Base-by-base conservation (phyloP, 2,797 vertebrate genomes). In the Darevskia nairensis region DNA sequence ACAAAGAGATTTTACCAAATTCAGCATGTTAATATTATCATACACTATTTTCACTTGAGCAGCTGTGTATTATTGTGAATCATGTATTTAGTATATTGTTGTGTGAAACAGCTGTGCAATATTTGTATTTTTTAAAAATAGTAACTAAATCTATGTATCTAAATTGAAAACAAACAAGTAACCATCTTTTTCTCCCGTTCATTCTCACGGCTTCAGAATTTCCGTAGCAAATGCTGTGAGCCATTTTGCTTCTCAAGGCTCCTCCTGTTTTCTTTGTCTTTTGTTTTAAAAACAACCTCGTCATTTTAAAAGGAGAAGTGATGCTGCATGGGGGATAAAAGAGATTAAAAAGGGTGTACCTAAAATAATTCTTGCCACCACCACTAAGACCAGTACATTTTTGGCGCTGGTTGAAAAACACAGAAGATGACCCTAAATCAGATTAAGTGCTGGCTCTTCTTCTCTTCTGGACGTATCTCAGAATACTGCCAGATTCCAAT, bases 401-500 rank as follows among this genome's bases (percentile, higher is more conserved):
- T 91, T 78, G 87, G 83, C 81, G 85, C 86, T 89, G 91, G 93
- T 92, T 94, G 94, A 95, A 95, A 94, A 96, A 96, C 95, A 96
- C 94, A 95, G 95, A 94, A 96, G 96, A 93, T 90, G 92, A 91
- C 89, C 88, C 89, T 96, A 96, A 96, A 97, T 97, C 94, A 97
- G 93, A 96, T 97, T 97, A 97, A 97, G 94, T 95, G 93, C 92
- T 94, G 91, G 91, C 92, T 96, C 92, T 96, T 93, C 85, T 93
- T 89, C n/a, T 72, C 71, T 91, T 92, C 95, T 94, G 92, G 82
- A 83, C 46, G n/a, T 94, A 94, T 96, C 94, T 95, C 35, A 96
- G 96, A 96, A 93, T 85, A 71, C 91, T 96, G 95, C 97, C 97
- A 97, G 95, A 96, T 88, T 96, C 95, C 97, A 96, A 97, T 98